Evolutionary conservation across 2,113 vertebrate species (phyloP).

Genomic region (Gallinago undulata): DNA sequence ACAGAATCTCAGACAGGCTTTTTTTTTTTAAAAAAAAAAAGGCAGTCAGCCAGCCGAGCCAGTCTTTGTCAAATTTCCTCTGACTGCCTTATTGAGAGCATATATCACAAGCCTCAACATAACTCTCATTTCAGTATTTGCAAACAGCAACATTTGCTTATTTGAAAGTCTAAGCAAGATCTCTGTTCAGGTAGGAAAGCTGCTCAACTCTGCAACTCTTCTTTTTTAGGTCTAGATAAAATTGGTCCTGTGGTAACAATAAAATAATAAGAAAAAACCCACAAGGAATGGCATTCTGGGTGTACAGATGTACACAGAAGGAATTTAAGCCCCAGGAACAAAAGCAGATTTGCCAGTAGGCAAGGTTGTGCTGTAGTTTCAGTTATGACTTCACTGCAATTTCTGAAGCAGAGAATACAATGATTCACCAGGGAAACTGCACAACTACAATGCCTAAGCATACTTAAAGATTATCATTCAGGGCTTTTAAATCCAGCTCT

Average conservation of each 20-base stretch:
- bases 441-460: conserved; percentile 34
- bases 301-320: neutral
- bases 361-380: conserved; percentile 2
- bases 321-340: neutral
- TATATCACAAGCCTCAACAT: neutral
- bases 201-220: neutral
- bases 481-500: conserved; percentile 39
- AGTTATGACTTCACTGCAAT: neutral
- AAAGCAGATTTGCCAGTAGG: neutral
- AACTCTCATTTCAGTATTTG: neutral
- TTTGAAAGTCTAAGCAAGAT: neutral
- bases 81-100: neutral
- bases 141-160: neutral
- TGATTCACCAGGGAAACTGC: neutral
- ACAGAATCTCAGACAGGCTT: neutral
- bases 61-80: neutral
- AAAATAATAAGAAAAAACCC: neutral
- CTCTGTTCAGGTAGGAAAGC: neutral
- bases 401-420: conserved; percentile 1
- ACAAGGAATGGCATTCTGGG: neutral
- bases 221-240: neutral
- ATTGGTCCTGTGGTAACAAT: neutral
- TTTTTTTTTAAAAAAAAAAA: neutral
- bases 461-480: conserved; percentile 62
- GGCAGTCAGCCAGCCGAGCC: neutral